Evolutionary conservation across 2,113 vertebrate genomes (phyloP).

Genomic region (Octodon degus): DNA sequence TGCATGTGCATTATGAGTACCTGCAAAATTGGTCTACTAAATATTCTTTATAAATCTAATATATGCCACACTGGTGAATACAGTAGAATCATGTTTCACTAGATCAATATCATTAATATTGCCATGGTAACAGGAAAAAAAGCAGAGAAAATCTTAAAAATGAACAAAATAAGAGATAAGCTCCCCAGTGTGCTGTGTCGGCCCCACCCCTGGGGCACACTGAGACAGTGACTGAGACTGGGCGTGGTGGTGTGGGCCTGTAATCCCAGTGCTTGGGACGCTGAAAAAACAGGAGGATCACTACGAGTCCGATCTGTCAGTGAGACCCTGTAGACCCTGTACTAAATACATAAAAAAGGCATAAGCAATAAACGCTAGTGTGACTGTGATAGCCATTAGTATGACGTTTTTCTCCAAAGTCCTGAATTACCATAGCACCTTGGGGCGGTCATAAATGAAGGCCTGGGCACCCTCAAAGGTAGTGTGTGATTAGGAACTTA

Average conservation of each 20-base stretch:
- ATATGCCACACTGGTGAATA: neutral
- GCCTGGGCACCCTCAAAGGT: neutral
- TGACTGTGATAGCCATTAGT: neutral
- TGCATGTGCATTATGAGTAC: neutral
- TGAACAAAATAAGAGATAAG: neutral
- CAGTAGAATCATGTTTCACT: neutral
- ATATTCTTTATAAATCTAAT: neutral
- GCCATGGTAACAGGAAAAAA: neutral
- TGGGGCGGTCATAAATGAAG: neutral
- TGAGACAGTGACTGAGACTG: no score
- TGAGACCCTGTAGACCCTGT: no score
- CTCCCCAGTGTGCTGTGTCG: no score
- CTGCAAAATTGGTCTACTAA: neutral
- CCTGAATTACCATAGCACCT: neutral
- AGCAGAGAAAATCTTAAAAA: neutral
- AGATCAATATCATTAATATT: conserved; percentile 10
- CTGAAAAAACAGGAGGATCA: no score
- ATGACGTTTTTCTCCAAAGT: neutral
- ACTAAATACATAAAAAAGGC: neutral
- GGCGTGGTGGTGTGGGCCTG: no score
- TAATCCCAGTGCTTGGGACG: no score
- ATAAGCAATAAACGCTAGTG: neutral
- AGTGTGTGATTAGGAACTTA: neutral
- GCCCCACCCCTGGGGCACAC: no score
- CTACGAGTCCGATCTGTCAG: no score